Evolutionary conservation across 2,888 invertebrate species (phyloP), one percentile per base, ranked within the genome.

Genomic region (Plagiodera versicolora): DNA sequence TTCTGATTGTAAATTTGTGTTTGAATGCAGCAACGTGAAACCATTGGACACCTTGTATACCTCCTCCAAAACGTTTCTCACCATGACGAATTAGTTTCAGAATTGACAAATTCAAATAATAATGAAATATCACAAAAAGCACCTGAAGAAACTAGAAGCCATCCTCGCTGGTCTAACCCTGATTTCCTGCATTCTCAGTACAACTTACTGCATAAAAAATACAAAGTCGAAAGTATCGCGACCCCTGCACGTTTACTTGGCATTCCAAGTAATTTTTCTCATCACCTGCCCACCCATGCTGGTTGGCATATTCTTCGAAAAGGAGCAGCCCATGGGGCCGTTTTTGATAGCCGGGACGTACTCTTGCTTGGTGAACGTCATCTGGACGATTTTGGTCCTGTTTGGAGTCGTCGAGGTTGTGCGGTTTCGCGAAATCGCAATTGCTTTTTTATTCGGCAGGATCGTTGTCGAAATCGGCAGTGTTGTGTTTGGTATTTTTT

Each of bases 1-100:
- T 54, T 65, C 63, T 65, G 55, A 65, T 58, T 65, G 65, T 60
- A 56, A n/a, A 32, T 24, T 16, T 47, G 35, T 50, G 48, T 61
- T 61, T 61, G 45, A 46, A 24, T 61, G 54, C 9, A 14, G 8
- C 6, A 28, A 32, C 32, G 10, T 32, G 11, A 32, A 1, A 32
- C 11, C 32, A 32, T n/a, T n/a, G n/a, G n/a, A n/a, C n/a, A n/a
- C n/a, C n/a, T n/a, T n/a, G n/a, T n/a, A n/a, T n/a, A n/a, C n/a
- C n/a, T n/a, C n/a, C n/a, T n/a, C n/a, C n/a, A n/a, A n/a, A n/a
- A n/a, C n/a, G n/a, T n/a, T n/a, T n/a, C n/a, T n/a, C n/a, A n/a
- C n/a, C n/a, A 24, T 24, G 24, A 24, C 6, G 24, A 24, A 24
- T 24, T 6, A 24, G 24, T 5, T 6, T 5, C 3, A 5, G 24